These are phyloP conservation scores for Polydesmus complanatus DNA, from an alignment of 2,888 invertebrate species.

Conservation along the genomic window DNA sequence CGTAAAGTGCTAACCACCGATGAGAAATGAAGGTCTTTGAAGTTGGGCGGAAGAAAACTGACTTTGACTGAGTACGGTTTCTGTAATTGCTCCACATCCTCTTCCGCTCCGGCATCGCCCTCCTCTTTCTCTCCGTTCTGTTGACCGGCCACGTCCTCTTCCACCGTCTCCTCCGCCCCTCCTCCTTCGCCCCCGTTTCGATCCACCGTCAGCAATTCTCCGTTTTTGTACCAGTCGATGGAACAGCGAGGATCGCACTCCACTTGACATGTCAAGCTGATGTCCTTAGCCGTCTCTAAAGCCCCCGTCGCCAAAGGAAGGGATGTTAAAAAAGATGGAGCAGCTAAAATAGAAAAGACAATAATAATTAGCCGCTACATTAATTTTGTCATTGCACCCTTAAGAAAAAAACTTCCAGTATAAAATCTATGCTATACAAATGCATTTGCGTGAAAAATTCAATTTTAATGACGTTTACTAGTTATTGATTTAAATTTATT, in stretches of 20 bases:
- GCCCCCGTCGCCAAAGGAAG: conserved; percentile 66
- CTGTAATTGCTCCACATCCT: not conserved
- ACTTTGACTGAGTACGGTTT: conserved; percentile 10
- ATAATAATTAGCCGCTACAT: not conserved
- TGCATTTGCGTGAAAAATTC: not conserved
- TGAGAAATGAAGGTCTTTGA: not conserved
- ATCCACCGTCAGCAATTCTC: conserved; percentile 41
- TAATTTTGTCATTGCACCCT: not conserved
- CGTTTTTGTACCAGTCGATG: conserved; percentile 71
- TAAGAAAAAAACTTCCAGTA: not conserved
- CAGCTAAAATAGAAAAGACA: conserved; percentile 42
- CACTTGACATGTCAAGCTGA: conserved; percentile 67
- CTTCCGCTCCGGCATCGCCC: conserved; percentile 53
- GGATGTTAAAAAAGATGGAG: conserved; percentile 72
- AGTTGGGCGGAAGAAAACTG: conserved; percentile 8
- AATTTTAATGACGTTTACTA: too few relatives aligned
- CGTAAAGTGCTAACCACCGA: conserved; percentile 14
- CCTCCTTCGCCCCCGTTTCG: not conserved
- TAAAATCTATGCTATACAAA: not conserved
- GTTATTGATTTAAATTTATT: too few relatives aligned
- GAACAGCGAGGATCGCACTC: conserved; percentile 77
- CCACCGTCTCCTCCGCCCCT: conserved; percentile 4
- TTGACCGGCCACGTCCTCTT: conserved; percentile 40
- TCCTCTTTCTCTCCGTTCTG: conserved; percentile 49
- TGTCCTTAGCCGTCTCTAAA: conserved; percentile 44